phyloP scores from a whole-genome alignment of 2,888 invertebrate genomes.

The Agrochola lota region DNA sequence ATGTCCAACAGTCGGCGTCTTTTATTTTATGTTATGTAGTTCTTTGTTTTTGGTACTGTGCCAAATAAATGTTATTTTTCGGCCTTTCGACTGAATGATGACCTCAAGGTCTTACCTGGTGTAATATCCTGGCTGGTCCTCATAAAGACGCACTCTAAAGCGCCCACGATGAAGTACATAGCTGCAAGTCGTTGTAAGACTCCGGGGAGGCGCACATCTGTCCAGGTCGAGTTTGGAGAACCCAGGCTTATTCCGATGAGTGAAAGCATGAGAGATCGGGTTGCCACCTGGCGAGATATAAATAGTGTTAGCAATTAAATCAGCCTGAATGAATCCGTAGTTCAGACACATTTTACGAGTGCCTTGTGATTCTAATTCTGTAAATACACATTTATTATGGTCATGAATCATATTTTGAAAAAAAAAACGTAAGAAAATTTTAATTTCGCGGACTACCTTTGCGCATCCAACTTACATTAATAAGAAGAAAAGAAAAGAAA shows the following conservation, averaged over 20 bases:
- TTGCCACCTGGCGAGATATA: slow-evolving; percentile 80
- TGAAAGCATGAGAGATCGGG: slow-evolving; percentile 91
- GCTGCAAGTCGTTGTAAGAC: slow-evolving; percentile 96
- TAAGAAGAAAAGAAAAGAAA: too few species aligned
- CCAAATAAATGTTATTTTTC: too few species aligned
- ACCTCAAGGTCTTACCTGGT: slow-evolving; percentile 66
- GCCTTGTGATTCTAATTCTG: too few species aligned
- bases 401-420: too few species aligned
- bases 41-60: too few species aligned
- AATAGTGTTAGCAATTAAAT: background rate
- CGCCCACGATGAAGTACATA: slow-evolving; percentile 94
- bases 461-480: too few species aligned
- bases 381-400: too few species aligned
- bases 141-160: slow-evolving; percentile 91
- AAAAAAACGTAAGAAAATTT: too few species aligned
- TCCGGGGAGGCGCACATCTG: slow-evolving; percentile 93
- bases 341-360: background rate
- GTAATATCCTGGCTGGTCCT: slow-evolving; percentile 82
- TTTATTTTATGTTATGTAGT: too few species aligned
- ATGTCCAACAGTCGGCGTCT: too few species aligned
- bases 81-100: too few species aligned
- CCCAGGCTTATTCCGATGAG: slow-evolving; percentile 91
- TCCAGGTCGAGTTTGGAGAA: slow-evolving; percentile 87
- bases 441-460: too few species aligned
- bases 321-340: background rate